These are phyloP conservation scores for Meloe dianella DNA, from an alignment of 2,888 invertebrate genomes.

Conservation along the genomic window DNA sequence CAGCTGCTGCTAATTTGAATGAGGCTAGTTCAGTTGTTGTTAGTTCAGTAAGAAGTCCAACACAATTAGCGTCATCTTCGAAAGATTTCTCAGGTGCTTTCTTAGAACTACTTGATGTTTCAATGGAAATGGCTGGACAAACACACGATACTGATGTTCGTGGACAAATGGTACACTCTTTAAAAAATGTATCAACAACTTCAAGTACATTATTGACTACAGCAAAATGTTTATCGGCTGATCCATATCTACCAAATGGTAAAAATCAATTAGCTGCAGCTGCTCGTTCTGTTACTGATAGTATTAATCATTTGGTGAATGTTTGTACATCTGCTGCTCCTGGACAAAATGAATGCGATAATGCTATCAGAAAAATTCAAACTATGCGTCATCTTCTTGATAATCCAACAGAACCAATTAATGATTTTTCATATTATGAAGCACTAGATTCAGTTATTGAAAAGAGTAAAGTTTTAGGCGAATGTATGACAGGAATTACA, in stretches of 20 bases:
- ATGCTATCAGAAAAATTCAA: conserved; percentile 90
- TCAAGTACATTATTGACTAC: conserved; percentile 86
- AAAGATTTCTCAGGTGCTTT: conserved; percentile 80
- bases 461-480: conserved; percentile 81
- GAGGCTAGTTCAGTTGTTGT: conserved; percentile 85
- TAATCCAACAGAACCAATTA: conserved; percentile 86
- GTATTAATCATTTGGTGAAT: conserved; percentile 88
- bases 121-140: conserved; percentile 86
- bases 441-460: conserved; percentile 90
- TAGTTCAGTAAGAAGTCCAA: conserved; percentile 73
- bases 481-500: conserved; percentile 95
- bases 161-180: conserved; percentile 82
- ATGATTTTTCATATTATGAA: conserved; percentile 89
- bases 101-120: conserved; percentile 76
- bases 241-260: conserved; percentile 87
- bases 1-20: conserved; percentile 83
- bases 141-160: conserved; percentile 77
- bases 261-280: conserved; percentile 88
- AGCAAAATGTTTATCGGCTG: conserved; percentile 88
- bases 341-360: conserved; percentile 96
- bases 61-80: conserved; percentile 75
- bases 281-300: conserved; percentile 89
- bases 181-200: conserved; percentile 86
- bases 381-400: conserved; percentile 82
- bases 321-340: conserved; percentile 90